Evolutionary conservation across 2,888 invertebrate species (phyloP).

Genomic region (Eilema caniola): DNA sequence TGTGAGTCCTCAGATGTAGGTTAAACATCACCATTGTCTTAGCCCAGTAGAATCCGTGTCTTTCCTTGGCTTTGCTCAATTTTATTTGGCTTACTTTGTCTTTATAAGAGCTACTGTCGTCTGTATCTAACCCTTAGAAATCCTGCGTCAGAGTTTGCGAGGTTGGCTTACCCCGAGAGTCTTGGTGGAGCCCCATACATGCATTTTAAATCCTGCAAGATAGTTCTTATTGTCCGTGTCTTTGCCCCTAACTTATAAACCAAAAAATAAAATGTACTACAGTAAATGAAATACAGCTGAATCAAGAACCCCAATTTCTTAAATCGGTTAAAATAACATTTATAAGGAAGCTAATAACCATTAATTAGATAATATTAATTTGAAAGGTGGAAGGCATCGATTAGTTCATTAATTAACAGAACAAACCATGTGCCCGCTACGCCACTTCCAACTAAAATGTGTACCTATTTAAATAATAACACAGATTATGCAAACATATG

Average conservation of each 20-base stretch:
- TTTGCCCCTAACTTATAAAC: too few relatives aligned
- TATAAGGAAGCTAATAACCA: neutral
- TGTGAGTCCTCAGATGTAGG: too few relatives aligned
- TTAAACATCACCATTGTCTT: neutral
- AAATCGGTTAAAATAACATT: neutral
- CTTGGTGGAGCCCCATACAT: neutral
- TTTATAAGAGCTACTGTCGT: neutral
- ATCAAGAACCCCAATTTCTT: neutral
- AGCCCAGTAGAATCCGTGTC: neutral
- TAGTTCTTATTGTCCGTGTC: too few relatives aligned
- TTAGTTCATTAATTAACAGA: conserved; percentile 7
- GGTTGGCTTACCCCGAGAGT: too few relatives aligned
- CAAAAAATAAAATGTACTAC: too few relatives aligned
- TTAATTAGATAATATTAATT: neutral
- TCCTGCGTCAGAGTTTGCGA: too few relatives aligned
- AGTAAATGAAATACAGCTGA: too few relatives aligned
- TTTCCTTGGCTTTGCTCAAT: neutral
- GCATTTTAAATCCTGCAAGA: too few relatives aligned
- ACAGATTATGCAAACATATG: conserved; percentile 6
- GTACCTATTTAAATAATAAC: conserved; percentile 1
- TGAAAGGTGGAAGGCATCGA: neutral
- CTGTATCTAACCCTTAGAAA: neutral
- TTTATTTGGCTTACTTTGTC: neutral
- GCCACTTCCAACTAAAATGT: conserved; percentile 1
- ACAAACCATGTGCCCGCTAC: neutral